Evolutionary conservation across 2,888 invertebrate species (phyloP), one percentile per base, ranked within the genome.

Genomic region (Timandra comae): DNA sequence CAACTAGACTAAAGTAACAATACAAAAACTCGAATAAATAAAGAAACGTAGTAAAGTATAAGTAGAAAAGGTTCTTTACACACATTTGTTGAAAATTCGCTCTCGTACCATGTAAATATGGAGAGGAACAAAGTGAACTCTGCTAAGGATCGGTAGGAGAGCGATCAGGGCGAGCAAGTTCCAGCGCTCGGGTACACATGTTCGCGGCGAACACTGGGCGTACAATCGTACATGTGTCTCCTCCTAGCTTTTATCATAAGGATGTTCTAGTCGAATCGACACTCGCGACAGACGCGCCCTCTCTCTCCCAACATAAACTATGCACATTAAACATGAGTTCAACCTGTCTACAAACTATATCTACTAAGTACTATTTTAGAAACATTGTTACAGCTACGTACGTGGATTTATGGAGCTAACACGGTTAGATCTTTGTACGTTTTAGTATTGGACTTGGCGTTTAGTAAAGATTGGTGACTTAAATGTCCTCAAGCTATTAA

Each of bases 271-370:
- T 56, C 49, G 53, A 53, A 55, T 52, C 58, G 62, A 62, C 62
- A 35, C 43, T 39, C 27, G 24, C 43, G 16, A 40, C 54, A n/a
- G 16, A 3, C 16, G 16, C 16, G 16, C 38, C 58, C 63, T 50
- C 65, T 63, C 63, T 57, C 66, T 63, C 61, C 2, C 22, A 22
- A 24, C 11, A 24, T 76, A 78, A 77, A 72, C 72, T 77, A 81
- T 82, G 80, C 75, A 80, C 81, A 81, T 81, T 74, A 79, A 71
- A 78, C 76, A 82, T 81, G 78, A 81, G 76, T 52, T 59, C 51
- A 38, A 66, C 65, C 60, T 71, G 76, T 73, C 70, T 62, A 56
- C 65, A 70, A 69, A 79, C 77, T 74, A 77, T 76, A 68, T 76
- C 76, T 76, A n/a, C n/a, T n/a, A n/a, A n/a, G n/a, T n/a, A n/a